phyloP scores from a whole-genome alignment of 2,113 vertebrate species.

The Dicaeum eximium region DNA sequence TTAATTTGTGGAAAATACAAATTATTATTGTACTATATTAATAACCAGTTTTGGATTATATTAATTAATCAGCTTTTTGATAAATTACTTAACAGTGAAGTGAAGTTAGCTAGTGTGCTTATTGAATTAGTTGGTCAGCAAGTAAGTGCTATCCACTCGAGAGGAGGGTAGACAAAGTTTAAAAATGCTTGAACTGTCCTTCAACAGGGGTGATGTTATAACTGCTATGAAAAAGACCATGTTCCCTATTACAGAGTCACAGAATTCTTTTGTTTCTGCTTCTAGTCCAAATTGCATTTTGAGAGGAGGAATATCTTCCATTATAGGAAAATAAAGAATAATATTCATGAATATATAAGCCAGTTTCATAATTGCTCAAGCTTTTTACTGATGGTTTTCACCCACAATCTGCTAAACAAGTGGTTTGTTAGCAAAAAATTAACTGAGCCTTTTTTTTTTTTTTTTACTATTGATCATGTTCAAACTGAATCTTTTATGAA shows the following conservation, averaged over 20 bases:
- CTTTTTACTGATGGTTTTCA: not conserved
- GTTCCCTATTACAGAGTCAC: not conserved
- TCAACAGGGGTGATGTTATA: not conserved
- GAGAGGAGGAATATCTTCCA: not conserved
- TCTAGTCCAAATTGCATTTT: not conserved
- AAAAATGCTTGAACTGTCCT: not conserved
- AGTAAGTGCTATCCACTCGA: not conserved
- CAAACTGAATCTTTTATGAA: not conserved
- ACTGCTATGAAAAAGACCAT: not conserved
- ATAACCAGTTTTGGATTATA: not conserved
- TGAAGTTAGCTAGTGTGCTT: not conserved
- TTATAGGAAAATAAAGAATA: not conserved
- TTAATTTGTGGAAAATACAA: not conserved
- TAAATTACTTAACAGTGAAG: not conserved
- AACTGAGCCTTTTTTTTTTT: not conserved
- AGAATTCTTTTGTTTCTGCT: not conserved
- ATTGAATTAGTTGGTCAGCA: not conserved
- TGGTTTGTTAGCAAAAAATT: not conserved
- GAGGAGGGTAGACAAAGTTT: not conserved
- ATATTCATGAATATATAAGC: not conserved
- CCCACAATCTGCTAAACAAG: not conserved
- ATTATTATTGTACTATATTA: not conserved
- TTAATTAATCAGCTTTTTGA: not conserved
- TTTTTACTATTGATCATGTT: not conserved
- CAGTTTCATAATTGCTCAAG: not conserved